phyloP scores from a whole-genome alignment of 2,113 vertebrate species.

The Todiramphus chloris region DNA sequence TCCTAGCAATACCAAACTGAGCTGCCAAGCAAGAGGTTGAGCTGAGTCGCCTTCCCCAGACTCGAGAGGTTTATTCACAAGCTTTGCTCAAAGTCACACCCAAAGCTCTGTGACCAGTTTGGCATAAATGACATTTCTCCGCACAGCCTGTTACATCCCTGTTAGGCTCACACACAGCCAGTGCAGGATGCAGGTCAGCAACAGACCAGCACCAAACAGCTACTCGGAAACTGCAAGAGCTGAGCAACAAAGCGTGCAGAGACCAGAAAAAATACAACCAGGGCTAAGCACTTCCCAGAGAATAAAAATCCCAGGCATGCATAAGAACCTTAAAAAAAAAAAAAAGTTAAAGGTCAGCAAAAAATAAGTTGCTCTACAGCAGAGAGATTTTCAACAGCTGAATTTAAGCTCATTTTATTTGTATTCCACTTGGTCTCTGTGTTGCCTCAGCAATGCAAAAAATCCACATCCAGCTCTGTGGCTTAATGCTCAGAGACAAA shows the following conservation, averaged over 20 bases:
- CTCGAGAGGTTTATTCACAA: neutral
- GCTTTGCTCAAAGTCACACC: neutral
- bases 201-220: neutral
- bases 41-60: neutral
- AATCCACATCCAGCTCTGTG: slow-evolving; percentile 52
- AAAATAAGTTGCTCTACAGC: slow-evolving; percentile 4
- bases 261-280: neutral
- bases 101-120: neutral
- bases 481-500: slow-evolving; percentile 26
- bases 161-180: neutral
- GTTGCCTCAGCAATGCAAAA: slow-evolving; percentile 20
- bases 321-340: neutral
- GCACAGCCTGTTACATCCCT: neutral
- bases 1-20: neutral
- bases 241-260: neutral
- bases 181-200: neutral
- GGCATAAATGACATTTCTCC: neutral
- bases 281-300: neutral
- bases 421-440: slow-evolving; percentile 15
- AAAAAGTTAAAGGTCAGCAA: neutral
- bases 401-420: slow-evolving; percentile 17
- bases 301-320: slow-evolving; percentile 20
- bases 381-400: neutral
- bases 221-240: neutral
- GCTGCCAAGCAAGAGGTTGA: neutral